These are phyloP conservation scores for Propithecus deckenii DNA, from an alignment of 2,797 vertebrate genomes.

Conservation along the genomic window DNA sequence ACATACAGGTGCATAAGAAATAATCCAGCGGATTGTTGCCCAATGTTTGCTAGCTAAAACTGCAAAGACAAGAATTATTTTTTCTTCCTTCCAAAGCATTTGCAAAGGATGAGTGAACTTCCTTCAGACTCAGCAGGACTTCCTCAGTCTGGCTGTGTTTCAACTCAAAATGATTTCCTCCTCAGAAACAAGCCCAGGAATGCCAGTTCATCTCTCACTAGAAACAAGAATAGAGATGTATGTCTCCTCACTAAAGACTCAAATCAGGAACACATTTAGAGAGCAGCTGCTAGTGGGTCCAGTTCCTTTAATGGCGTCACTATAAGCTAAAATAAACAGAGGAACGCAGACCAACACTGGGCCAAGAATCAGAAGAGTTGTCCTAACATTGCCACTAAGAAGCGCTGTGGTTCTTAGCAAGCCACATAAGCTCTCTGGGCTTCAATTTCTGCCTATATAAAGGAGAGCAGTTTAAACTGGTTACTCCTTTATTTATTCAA, in stretches of 20 bases:
- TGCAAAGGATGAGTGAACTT: constrained; percentile 73
- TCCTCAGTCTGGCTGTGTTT: constrained; percentile 68
- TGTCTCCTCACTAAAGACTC: constrained; percentile 52
- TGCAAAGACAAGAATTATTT: constrained; percentile 33
- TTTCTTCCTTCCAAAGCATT: constrained; percentile 60
- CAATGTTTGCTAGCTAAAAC: constrained; percentile 57
- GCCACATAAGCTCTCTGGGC: neutral
- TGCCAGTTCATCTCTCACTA: constrained; percentile 60
- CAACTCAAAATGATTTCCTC: constrained; percentile 69
- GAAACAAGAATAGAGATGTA: constrained; percentile 57
- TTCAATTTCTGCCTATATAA: neutral
- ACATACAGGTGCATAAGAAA: constrained; percentile 69
- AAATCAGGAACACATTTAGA: constrained; percentile 28
- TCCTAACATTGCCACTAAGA: neutral
- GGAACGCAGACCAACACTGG: neutral
- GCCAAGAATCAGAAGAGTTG: neutral
- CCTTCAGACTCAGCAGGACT: constrained; percentile 67
- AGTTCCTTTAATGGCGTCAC: neutral
- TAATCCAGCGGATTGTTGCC: constrained; percentile 43
- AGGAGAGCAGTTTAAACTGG: constrained; percentile 1
- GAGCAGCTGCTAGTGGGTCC: neutral
- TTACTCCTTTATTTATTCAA: constrained; percentile 10
- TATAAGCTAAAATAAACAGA: neutral
- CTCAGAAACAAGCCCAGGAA: constrained; percentile 55
- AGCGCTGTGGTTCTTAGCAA: neutral